phyloP scores from a whole-genome alignment of 2,888 invertebrate species.

The Leptopilina myrica region DNA sequence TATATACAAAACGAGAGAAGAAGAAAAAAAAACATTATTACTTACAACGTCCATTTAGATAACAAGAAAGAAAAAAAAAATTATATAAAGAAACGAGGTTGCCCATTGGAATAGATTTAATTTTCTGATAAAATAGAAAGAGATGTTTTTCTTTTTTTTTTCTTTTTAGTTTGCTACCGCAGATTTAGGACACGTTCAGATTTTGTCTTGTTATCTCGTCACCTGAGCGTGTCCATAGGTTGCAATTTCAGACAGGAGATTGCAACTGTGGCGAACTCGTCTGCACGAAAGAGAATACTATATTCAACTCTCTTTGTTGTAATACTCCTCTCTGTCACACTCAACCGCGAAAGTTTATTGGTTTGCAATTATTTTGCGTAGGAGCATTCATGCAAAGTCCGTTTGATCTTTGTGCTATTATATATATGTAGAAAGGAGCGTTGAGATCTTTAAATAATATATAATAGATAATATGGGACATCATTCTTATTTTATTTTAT shows the following conservation, averaged over 20 bases:
- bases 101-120: constrained; percentile 61
- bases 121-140: constrained; percentile 65
- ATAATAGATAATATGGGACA: not conserved
- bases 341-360: constrained; percentile 68
- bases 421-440: not conserved
- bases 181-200: constrained; percentile 31
- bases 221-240: constrained; percentile 5
- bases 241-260: constrained; percentile 34
- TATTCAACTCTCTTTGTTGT: constrained; percentile 8
- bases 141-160: constrained; percentile 37
- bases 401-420: constrained; percentile 36
- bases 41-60: not conserved
- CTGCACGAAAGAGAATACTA: constrained; percentile 5
- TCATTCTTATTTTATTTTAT: too few species aligned
- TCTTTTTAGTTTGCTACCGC: constrained; percentile 33
- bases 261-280: constrained; percentile 44
- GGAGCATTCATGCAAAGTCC: constrained; percentile 55
- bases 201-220: constrained; percentile 27
- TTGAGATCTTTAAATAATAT: not conserved
- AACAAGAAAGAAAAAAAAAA: constrained; percentile 8
- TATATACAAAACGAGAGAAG: not conserved
- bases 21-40: constrained; percentile 40
- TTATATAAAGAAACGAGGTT: constrained; percentile 11
- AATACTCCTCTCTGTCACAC: constrained; percentile 15
- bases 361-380: constrained; percentile 73